Evolutionary conservation across 2,797 vertebrate genomes (phyloP).

Genomic region (Gadopsis bispinosus): DNA sequence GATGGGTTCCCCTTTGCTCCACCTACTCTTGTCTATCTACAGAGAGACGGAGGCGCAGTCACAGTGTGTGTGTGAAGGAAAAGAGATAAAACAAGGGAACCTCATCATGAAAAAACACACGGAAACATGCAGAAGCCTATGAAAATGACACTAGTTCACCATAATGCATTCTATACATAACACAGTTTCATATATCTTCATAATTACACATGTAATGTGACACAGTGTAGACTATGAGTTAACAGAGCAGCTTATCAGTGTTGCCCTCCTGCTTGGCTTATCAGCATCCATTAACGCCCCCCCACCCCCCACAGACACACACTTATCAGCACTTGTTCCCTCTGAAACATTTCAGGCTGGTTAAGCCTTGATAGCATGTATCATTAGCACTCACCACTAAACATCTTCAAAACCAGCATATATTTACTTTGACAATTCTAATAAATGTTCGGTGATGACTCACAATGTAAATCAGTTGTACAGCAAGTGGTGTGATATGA

Average conservation of each 20-base stretch:
- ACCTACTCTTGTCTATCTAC: constrained; percentile 48
- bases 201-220: background rate
- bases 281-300: constrained; percentile 35
- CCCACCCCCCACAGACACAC: constrained; percentile 11
- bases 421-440: background rate
- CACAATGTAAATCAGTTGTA: background rate
- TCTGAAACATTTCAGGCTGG: constrained; percentile 14
- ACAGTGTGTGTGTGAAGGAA: too few species aligned
- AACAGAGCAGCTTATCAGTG: constrained; percentile 49
- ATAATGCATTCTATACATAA: background rate
- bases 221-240: background rate
- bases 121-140: background rate
- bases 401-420: background rate
- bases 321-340: constrained; percentile 22
- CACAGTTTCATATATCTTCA: background rate
- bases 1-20: constrained; percentile 14
- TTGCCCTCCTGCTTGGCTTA: constrained; percentile 54
- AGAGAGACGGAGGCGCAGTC: background rate
- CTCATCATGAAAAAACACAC: background rate
- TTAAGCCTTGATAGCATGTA: constrained; percentile 22
- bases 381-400: background rate
- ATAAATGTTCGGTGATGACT: background rate
- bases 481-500: background rate
- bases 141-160: background rate
- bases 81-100: background rate